These are phyloP conservation scores for Eptesicus fuscus DNA, from an alignment of 2,113 vertebrate genomes.

Conservation along the genomic window DNA sequence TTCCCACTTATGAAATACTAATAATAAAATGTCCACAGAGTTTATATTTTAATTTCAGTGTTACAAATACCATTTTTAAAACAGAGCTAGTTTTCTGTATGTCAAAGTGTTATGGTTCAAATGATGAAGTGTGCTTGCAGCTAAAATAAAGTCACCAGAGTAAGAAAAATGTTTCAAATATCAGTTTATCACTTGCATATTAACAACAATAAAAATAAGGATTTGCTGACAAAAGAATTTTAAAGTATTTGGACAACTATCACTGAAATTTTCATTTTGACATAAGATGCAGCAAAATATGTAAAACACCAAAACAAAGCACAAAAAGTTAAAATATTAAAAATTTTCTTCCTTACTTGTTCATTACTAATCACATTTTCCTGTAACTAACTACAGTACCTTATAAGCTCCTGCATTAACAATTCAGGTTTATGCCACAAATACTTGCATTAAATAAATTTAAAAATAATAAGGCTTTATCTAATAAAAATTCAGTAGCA, in stretches of 20 bases:
- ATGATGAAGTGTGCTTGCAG: constrained; percentile 8
- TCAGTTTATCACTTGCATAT: constrained; percentile 49
- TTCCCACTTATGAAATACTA: constrained; percentile 19
- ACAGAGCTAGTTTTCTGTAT: constrained; percentile 19
- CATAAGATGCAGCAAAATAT: constrained; percentile 71
- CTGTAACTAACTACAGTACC: constrained; percentile 57
- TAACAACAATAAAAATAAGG: constrained; percentile 43
- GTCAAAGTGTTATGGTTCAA: constrained; percentile 18
- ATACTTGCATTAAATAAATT: constrained; percentile 7
- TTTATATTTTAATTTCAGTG: constrained; percentile 26
- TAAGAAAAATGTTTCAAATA: constrained; percentile 44
- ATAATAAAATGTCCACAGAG: neutral
- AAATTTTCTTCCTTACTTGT: constrained; percentile 48
- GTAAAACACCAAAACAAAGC: constrained; percentile 78
- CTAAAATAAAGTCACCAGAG: constrained; percentile 41
- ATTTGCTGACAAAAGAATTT: constrained; percentile 29
- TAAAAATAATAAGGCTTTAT: constrained; percentile 41
- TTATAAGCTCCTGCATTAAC: constrained; percentile 68
- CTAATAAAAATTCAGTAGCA: constrained; percentile 76
- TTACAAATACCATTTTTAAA: constrained; percentile 31
- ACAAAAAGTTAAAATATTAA: constrained; percentile 72
- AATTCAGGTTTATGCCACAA: constrained; percentile 13
- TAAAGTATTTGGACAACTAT: constrained; percentile 75
- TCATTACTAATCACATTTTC: constrained; percentile 60
- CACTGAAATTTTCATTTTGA: constrained; percentile 69